Percentiles rank a stretch among this genome's conserved stretches.
phyloP scores from a whole-genome alignment of 2,888 invertebrate genomes.

The Ormyrus labotus region DNA sequence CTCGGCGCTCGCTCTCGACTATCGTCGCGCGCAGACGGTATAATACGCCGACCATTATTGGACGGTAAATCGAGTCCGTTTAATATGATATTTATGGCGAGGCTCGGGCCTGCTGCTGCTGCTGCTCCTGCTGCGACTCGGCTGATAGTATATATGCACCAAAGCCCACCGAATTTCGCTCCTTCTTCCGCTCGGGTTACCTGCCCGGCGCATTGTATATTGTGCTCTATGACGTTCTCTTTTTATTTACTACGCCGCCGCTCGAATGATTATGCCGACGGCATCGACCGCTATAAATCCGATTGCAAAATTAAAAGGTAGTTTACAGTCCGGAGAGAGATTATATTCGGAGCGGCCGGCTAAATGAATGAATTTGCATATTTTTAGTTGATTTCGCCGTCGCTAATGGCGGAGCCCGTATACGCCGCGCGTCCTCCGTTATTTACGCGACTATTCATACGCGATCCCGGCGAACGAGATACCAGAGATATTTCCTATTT shows the following conservation, averaged over 20 bases:
- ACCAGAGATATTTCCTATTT: too few species aligned
- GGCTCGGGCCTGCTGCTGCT: constrained; percentile 60
- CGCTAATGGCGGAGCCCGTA: background rate
- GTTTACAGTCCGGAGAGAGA: background rate
- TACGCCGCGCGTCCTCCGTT: background rate
- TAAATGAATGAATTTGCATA: constrained; percentile 21
- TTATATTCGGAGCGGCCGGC: constrained; percentile 5
- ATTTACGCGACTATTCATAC: constrained; percentile 8
- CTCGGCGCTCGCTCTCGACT: constrained; percentile 57
- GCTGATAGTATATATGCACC: constrained; percentile 58
- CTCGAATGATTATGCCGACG: too few species aligned
- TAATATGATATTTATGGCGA: constrained; percentile 72
- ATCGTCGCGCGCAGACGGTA: constrained; percentile 65
- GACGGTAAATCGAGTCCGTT: constrained; percentile 71
- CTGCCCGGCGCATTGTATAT: too few species aligned
- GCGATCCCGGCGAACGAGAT: too few species aligned
- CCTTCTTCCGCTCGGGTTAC: too few species aligned
- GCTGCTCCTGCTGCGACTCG: constrained; percentile 53
- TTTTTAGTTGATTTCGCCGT: constrained; percentile 21
- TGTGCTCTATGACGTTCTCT: too few species aligned
- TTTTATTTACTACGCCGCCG: too few species aligned
- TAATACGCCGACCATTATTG: constrained; percentile 69
- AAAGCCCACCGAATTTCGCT: too few species aligned
- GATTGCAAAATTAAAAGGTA: constrained; percentile 10
- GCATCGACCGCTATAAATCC: constrained; percentile 5